Evolutionary conservation across 2,113 vertebrate species (phyloP).

Genomic region (Caranx ignobilis): DNA sequence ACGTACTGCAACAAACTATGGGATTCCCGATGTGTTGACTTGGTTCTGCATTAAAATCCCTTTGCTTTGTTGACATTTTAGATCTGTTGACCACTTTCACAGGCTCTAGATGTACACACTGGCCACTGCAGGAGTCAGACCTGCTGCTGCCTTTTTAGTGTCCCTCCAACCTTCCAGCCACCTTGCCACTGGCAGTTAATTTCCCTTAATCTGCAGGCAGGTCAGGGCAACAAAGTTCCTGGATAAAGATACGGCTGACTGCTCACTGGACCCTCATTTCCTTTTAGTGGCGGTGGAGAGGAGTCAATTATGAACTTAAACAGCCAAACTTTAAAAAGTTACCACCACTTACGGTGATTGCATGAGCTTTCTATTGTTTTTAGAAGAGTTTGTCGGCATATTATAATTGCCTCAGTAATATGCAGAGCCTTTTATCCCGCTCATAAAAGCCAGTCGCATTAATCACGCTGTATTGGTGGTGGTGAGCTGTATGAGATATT

Average conservation of each 20-base stretch:
- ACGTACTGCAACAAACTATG: neutral
- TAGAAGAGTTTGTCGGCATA: constrained; percentile 35
- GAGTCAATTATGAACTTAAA: constrained; percentile 71
- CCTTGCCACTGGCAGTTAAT: constrained; percentile 44
- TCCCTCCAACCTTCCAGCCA: constrained; percentile 16
- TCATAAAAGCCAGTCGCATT: constrained; percentile 69
- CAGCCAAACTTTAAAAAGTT: constrained; percentile 60
- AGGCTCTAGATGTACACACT: neutral
- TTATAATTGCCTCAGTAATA: constrained; percentile 72
- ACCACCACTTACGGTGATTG: constrained; percentile 59
- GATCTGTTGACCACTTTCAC: neutral
- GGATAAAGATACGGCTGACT: constrained; percentile 46
- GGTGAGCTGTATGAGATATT: constrained; percentile 62
- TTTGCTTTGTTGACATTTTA: neutral
- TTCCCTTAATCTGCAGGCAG: constrained; percentile 52
- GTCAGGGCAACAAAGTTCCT: constrained; percentile 48
- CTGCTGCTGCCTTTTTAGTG: constrained; percentile 28
- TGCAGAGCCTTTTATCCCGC: constrained; percentile 58
- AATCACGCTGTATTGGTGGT: constrained; percentile 62
- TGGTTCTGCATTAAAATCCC: neutral
- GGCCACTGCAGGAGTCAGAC: neutral
- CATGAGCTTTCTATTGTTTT: constrained; percentile 61
- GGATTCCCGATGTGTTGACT: neutral
- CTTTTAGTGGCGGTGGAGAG: constrained; percentile 21
- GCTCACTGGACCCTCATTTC: constrained; percentile 55